A percentile compares a stretch with the other conserved stretches of the same genome.
These are phyloP conservation scores for Huso huso DNA, from an alignment of 2,797 vertebrate genomes.

Conservation along the genomic window DNA sequence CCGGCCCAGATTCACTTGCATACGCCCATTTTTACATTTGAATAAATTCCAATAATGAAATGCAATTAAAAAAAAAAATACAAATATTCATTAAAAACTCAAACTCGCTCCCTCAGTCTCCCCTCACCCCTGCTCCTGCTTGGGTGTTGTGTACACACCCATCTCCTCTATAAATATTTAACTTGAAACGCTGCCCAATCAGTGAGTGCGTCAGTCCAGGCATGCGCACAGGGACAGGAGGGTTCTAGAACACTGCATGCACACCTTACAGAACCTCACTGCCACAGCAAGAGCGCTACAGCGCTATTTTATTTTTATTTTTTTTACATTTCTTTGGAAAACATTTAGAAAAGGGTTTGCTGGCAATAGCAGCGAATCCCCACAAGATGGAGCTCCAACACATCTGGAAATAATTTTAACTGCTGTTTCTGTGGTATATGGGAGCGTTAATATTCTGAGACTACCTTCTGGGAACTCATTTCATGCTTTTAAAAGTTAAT, in stretches of 20 bases:
- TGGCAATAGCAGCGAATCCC: neutral
- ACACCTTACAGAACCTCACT: too few relatives aligned
- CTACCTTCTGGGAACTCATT: constrained; percentile 12
- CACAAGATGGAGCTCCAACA: constrained; percentile 7
- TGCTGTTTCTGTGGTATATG: too few relatives aligned
- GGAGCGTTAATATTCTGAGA: neutral
- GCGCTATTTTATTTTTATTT: too few relatives aligned
- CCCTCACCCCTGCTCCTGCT: constrained; percentile 7
- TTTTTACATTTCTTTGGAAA: too few relatives aligned
- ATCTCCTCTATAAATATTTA: constrained; percentile 43
- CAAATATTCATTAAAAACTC: neutral
- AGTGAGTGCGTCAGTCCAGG: neutral
- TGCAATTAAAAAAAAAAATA: too few relatives aligned
- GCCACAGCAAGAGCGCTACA: too few relatives aligned
- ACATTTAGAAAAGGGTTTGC: neutral
- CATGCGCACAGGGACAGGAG: too few relatives aligned
- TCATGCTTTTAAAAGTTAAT: constrained; percentile 13
- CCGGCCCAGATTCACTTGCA: constrained; percentile 25
- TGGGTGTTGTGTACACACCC: constrained; percentile 35
- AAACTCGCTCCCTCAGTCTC: neutral
- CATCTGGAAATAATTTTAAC: neutral
- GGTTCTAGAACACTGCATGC: too few relatives aligned
- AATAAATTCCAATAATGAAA: too few relatives aligned
- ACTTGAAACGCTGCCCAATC: constrained; percentile 43
- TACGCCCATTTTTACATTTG: neutral